phyloP scores from a whole-genome alignment of 1,140 invertebrate genomes.

The Trachymyrmex cornetzi region DNA sequence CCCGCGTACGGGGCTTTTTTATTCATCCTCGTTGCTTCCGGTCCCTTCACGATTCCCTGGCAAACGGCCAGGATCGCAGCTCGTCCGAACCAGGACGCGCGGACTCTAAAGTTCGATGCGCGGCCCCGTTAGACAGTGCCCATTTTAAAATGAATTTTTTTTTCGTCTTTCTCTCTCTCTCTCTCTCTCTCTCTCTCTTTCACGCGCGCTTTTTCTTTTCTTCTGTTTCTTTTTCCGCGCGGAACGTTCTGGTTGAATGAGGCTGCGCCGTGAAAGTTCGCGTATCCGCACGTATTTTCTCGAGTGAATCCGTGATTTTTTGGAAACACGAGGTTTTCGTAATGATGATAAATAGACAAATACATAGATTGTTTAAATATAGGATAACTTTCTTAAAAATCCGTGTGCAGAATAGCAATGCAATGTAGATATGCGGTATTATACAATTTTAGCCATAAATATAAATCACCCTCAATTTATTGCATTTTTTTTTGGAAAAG shows the following conservation, averaged over 20 bases:
- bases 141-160: constrained; percentile 78
- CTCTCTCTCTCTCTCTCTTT: not conserved
- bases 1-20: constrained; percentile 66
- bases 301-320: constrained; percentile 49
- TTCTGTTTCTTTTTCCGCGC: constrained; percentile 24
- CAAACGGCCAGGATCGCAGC: constrained; percentile 78
- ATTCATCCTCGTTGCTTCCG: constrained; percentile 67
- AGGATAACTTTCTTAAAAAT: not conserved
- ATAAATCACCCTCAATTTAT: no score
- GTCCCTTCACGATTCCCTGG: constrained; percentile 77
- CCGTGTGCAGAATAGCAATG: not conserved
- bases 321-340: not conserved
- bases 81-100: constrained; percentile 74
- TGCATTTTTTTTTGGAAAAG: no score
- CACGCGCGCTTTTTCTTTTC: not conserved
- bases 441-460: no score
- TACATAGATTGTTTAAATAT: not conserved
- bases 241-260: constrained; percentile 63
- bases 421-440: no score
- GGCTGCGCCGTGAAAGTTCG: constrained; percentile 57
- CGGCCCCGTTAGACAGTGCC: constrained; percentile 66
- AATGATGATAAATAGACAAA: constrained; percentile 45
- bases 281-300: constrained; percentile 51
- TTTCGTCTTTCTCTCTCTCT: constrained; percentile 25
- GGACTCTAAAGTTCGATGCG: constrained; percentile 76